A percentile compares a stretch with the other conserved stretches of the same genome.
These are phyloP conservation scores for Selenia dentaria DNA, from an alignment of 2,888 invertebrate species.

Conservation along the genomic window DNA sequence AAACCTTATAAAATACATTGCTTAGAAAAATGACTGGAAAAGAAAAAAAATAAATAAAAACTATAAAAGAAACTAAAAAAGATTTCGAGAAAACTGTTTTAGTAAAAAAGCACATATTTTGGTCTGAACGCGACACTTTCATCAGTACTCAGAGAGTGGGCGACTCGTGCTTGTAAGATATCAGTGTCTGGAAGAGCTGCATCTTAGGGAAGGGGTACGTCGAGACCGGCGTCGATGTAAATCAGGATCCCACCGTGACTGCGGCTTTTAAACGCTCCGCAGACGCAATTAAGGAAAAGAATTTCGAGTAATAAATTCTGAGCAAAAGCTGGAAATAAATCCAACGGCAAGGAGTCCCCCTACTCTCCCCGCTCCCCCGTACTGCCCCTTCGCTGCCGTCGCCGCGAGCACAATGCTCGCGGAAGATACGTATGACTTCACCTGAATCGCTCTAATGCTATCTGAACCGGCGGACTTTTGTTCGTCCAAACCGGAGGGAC, in stretches of 20 bases:
- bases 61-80: too few species aligned
- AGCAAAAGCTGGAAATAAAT: conserved; percentile 29
- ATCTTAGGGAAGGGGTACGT: background rate
- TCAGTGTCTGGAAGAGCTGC: too few species aligned
- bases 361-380: background rate
- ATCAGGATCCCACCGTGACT: conserved; percentile 25
- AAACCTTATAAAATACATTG: too few species aligned
- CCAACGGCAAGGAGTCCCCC: conserved; percentile 2
- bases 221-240: conserved; percentile 17
- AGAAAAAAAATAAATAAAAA: too few species aligned
- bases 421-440: conserved; percentile 14
- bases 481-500: conserved; percentile 6
- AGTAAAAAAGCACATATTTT: too few species aligned
- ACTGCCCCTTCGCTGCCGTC: background rate
- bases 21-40: too few species aligned
- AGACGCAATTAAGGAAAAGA: conserved; percentile 40
- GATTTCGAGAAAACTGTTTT: too few species aligned
- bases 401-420: conserved; percentile 7
- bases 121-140: too few species aligned
- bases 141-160: too few species aligned
- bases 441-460: conserved; percentile 13
- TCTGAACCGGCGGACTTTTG: conserved; percentile 14
- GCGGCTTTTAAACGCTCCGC: conserved; percentile 32
- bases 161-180: too few species aligned
- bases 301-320: conserved; percentile 37